phyloP scores from a whole-genome alignment of 1,140 invertebrate species.

The Drosophila melanica region DNA sequence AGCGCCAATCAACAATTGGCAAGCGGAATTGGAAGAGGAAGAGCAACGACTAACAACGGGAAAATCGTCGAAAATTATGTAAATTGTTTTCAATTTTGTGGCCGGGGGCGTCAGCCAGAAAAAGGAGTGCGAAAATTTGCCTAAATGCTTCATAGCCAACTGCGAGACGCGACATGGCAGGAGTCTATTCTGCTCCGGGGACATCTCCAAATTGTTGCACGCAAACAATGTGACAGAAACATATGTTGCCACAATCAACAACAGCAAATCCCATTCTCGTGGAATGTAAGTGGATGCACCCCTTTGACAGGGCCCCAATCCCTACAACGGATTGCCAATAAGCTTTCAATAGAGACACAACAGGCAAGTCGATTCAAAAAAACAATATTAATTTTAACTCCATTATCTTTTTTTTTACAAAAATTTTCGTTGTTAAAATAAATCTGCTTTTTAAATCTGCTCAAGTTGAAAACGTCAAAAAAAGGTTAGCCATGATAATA shows the following conservation, averaged over 20 bases:
- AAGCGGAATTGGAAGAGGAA: conserved; percentile 10
- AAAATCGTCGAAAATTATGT: conserved; percentile 78
- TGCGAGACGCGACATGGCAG: conserved; percentile 34
- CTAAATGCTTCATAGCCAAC: conserved; percentile 62
- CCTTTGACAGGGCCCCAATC: conserved; percentile 43
- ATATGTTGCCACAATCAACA: conserved; percentile 75
- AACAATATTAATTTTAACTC: background rate
- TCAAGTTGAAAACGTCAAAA: background rate
- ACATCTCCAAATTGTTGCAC: conserved; percentile 61
- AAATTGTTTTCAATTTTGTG: conserved; percentile 60
- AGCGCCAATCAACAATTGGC: conserved; percentile 47
- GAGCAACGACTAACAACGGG: conserved; percentile 36
- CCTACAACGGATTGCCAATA: too few species aligned
- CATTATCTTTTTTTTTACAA: background rate
- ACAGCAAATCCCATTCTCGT: conserved; percentile 4
- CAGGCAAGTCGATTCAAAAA: background rate
- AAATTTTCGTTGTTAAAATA: too few species aligned
- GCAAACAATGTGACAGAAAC: conserved; percentile 71
- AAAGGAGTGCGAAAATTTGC: conserved; percentile 76
- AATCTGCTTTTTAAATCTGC: background rate
- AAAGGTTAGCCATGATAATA: too few species aligned
- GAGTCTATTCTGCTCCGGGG: background rate
- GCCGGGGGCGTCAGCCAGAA: conserved; percentile 6
- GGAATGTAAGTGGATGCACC: conserved; percentile 40
- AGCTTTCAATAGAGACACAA: background rate